Evolutionary conservation across 2,113 vertebrate genomes (phyloP), one percentile per base, ranked within the genome.

Genomic region (rat (Rattus norvegicus)): DNA sequence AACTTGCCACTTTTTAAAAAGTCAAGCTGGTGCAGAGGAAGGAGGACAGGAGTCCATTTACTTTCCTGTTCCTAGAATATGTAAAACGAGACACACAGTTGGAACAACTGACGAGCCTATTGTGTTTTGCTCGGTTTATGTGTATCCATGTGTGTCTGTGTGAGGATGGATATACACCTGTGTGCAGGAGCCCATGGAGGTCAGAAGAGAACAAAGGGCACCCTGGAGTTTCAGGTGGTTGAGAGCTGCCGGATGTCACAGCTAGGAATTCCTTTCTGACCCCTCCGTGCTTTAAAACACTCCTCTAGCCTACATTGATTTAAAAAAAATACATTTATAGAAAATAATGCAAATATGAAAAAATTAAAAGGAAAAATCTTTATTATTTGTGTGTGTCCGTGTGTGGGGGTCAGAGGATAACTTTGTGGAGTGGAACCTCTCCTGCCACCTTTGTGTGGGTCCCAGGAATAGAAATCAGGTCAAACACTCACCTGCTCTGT

Each of bases 51-150:
- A 76, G 12, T 30, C 24, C 67, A 10, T 91, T 87, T 54, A 26
- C 72, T 94, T 87, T 91, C 81, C 36, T 77, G 14, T 86, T 47
- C 30, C 81, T 84, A 77, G 76, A 93, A n/a, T 70, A 59, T 90
- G 85, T 47, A 56, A 96, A 94, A 52, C 79, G 26, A 69, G 86
- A 77, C 54, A 36, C 30, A 72, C 70, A 49, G 20, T 95, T 94
- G 80, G 91, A 94, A 47, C 49, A 92, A 90, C 76, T 94, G 73
- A 81, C 33, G 72, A 95, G 47, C 36, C 67, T 49, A 30, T 92
- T 85, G 88, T 49, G 36, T 61, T 61, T 8, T 83, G 39, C 17
- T 7, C 43, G 43, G 43, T 43, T 30, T 65, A 65, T 47, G 61
- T 33, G 61, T 65, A 19, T 47, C 59, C 8, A 17, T 28, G 36